Evolutionary conservation across 2,113 vertebrate species (phyloP).

Genomic region (Mobula birostris): DNA sequence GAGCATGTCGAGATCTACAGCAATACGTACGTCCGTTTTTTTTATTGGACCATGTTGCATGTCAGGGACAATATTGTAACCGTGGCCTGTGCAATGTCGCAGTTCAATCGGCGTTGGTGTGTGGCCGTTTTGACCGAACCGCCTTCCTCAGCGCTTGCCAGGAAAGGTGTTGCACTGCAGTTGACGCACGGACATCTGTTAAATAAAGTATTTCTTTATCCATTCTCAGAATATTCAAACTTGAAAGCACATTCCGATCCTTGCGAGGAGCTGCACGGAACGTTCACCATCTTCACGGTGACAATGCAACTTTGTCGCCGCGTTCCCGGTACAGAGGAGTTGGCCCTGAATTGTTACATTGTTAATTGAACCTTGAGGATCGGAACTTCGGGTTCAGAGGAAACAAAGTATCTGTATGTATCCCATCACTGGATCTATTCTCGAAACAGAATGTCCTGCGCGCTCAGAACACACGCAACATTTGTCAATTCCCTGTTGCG

Average conservation of each 20-base stretch:
- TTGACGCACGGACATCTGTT: neutral
- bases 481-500: neutral
- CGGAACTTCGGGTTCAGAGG: neutral
- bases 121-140: neutral
- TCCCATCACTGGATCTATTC: neutral
- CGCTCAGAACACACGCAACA: neutral
- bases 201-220: neutral
- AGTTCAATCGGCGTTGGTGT: too few species aligned
- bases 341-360: neutral
- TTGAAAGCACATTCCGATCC: neutral
- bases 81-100: neutral
- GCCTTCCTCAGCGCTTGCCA: too few species aligned
- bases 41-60: neutral
- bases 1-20: too few species aligned
- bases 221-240: neutral
- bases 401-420: neutral
- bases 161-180: neutral
- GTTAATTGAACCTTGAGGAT: neutral
- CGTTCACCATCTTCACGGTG: neutral
- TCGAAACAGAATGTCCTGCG: too few species aligned
- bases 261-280: neutral
- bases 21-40: too few species aligned
- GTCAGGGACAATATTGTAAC: neutral
- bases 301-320: neutral
- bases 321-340: too few species aligned